Percentiles rank a stretch among this genome's conserved stretches.
Evolutionary conservation across 2,888 invertebrate species (phyloP).

Genomic region (Smittia aterrima): DNA sequence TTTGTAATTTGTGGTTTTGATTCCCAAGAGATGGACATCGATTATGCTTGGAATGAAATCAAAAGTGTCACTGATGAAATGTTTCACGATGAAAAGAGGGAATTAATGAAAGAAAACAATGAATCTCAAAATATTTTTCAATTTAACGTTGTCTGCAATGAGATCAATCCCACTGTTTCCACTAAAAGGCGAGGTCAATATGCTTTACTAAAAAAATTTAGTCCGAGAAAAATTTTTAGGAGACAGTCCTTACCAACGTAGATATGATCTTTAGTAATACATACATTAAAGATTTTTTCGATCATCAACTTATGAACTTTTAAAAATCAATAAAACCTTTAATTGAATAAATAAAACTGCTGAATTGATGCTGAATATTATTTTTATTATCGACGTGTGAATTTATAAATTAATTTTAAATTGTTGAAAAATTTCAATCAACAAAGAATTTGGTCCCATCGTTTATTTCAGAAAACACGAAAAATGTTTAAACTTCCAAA

Average conservation of each 20-base stretch:
- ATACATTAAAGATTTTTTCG: too few relatives aligned
- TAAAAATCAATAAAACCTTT: too few relatives aligned
- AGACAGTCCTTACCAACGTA: too few relatives aligned
- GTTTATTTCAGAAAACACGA: neutral
- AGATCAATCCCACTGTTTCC: too few relatives aligned
- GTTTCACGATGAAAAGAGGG: constrained; percentile 9
- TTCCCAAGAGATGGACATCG: constrained; percentile 68
- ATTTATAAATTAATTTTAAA: constrained; percentile 21
- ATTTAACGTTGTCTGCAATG: too few relatives aligned
- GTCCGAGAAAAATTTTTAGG: too few relatives aligned
- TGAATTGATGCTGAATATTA: constrained; percentile 39
- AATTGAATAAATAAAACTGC: too few relatives aligned
- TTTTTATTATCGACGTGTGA: constrained; percentile 32
- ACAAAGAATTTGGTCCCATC: constrained; percentile 38
- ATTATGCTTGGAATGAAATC: constrained; percentile 71
- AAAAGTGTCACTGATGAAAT: constrained; percentile 57
- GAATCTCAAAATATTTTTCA: too few relatives aligned
- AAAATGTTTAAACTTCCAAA: constrained; percentile 52
- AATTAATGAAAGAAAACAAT: neutral
- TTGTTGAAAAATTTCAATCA: neutral
- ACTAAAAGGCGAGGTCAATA: too few relatives aligned
- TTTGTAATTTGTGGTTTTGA: constrained; percentile 78
- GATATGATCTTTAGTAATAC: too few relatives aligned
- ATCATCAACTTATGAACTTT: too few relatives aligned
- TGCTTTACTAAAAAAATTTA: too few relatives aligned